Base-by-base conservation (phyloP, 2,888 invertebrate genomes). In the Mayetiola destructor region DNA sequence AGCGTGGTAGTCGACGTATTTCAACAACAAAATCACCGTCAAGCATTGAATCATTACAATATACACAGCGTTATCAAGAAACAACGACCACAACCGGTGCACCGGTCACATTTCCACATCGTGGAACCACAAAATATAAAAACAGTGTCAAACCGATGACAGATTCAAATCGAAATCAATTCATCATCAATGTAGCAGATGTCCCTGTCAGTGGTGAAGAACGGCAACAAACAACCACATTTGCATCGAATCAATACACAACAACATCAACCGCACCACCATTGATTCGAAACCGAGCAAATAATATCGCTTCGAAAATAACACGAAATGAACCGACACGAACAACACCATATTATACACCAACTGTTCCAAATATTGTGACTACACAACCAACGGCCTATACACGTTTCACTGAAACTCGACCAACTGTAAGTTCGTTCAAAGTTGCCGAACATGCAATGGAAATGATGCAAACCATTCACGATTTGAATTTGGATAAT, bases 381-480 rank as follows among this genome's bases (percentile, higher is more conserved):
- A 14, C 23, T 40, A 63, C 62, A 35, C 35, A 57, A 48, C 58
- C 58, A 54, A 59, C 21, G 21, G 36, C 32, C 30, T 40, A 52
- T 48, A 66, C 65, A 18, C 18, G 23, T 18, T 23, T 52, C 37
- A n/a, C 37, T 32, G 37, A 18, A 23, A 14, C 39, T 1, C n/a
- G 56, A 32, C 20, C 61, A 61, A 56, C 64, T 60, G 6, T 62
- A 58, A 61, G 64, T 62, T 20, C 64, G 61, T 37, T 61, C 59
- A 29, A 54, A 0, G 80, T 83, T 57, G 76, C 80, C 57, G 82
- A 85, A 63, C 80, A 85, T 64, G 78, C 84, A 1, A 77, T 83
- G 59, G 80, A 80, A 60, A 80, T 87, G 74, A 71, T 86, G 53
- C 79, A 80, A 60, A 85, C 85, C 42, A 71, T 87, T 16, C 76